Conservation (phyloP, 2,113 vertebrate genomes). For the Rostratula benghalensis region DNA sequence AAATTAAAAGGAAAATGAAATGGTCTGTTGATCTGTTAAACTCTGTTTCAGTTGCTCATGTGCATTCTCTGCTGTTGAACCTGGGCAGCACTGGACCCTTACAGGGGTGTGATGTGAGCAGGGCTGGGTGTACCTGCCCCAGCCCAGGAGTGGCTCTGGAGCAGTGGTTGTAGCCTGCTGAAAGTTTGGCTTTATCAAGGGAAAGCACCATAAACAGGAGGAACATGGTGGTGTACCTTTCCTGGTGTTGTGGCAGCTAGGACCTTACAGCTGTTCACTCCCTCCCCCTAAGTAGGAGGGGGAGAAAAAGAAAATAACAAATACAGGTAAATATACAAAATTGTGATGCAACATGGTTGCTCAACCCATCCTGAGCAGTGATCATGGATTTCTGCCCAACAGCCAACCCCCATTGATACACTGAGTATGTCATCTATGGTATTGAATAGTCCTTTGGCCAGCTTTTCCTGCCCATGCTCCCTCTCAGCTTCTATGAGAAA, state of each 20-base stretch:
- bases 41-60: neutral
- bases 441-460: neutral
- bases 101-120: accelerated
- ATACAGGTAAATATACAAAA: neutral
- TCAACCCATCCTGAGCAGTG: neutral
- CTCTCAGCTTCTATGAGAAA: neutral
- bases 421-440: neutral
- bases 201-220: neutral
- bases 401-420: neutral
- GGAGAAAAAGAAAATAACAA: neutral
- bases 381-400: neutral
- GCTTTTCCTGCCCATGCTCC: neutral
- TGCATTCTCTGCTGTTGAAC: neutral
- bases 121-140: neutral
- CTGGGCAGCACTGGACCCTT: neutral
- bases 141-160: neutral
- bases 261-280: neutral
- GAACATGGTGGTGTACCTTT: accelerated
- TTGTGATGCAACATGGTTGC: neutral
- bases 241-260: neutral
- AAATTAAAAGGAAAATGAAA: neutral
- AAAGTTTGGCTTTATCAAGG: too few species aligned
- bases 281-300: neutral
- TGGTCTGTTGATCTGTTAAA: neutral
- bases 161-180: neutral